Conservation (phyloP, 1,140 invertebrate genomes). For the Spodoptera litura region DNA sequence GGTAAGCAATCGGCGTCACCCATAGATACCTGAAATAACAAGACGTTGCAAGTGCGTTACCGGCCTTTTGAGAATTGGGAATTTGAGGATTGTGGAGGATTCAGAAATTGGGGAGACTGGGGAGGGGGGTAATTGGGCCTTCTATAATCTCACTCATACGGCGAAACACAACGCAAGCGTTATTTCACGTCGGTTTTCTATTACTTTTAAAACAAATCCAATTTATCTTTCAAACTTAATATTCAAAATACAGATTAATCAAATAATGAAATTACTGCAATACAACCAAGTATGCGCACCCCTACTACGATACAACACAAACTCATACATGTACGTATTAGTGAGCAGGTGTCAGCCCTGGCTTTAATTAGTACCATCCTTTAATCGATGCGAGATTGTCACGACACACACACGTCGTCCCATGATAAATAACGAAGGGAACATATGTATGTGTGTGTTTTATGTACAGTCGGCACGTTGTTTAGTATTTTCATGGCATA, state of each 20-base stretch:
- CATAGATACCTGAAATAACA: too few species aligned
- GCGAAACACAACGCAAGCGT: too few species aligned
- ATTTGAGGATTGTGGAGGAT: too few species aligned
- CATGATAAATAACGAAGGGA: slow-evolving; percentile 44
- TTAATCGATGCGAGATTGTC: slow-evolving; percentile 50
- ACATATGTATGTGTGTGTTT: neutral
- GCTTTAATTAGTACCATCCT: slow-evolving; percentile 57
- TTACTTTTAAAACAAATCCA: neutral
- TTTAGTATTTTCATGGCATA: too few species aligned
- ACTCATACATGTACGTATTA: slow-evolving; percentile 15
- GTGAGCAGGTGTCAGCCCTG: slow-evolving; percentile 50
- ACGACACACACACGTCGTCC: slow-evolving; percentile 22
- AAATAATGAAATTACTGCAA: slow-evolving; percentile 2
- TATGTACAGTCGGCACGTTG: too few species aligned
- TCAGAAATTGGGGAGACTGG: too few species aligned
- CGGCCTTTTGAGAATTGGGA: too few species aligned
- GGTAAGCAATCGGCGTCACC: too few species aligned
- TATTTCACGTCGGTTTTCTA: too few species aligned
- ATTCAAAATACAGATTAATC: neutral
- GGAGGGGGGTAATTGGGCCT: too few species aligned
- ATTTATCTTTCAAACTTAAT: neutral
- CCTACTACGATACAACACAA: neutral
- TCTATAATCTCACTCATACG: too few species aligned
- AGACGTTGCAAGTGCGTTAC: too few species aligned
- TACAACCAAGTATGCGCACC: neutral